Evolutionary conservation across 2,797 vertebrate genomes (phyloP), one percentile per base, ranked within the genome.

Genomic region (Sciaenops ocellatus): DNA sequence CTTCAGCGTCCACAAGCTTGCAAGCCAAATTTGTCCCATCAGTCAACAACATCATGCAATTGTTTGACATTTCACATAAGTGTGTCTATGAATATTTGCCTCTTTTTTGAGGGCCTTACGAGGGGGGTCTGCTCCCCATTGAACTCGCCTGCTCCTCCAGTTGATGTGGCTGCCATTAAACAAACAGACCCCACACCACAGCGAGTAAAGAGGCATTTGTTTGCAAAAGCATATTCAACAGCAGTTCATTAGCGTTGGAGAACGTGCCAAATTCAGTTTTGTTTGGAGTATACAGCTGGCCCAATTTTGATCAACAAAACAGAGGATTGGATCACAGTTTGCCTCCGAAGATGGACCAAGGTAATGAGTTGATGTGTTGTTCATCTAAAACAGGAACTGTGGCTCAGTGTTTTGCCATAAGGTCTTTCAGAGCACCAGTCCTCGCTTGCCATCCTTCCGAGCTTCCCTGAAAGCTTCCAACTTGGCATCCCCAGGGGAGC

Each of bases 401-500:
- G 66, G 56, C 55, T 69, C 69, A 78, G 5, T 46, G 47, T 44
- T 72, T 80, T 66, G 42, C 72, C 51, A 48, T 11, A 5, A 64
- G 57, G 57, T 59, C 34, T 76, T 48, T 69, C n/a, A 48, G 34
- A 1, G 60, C 28, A 69, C 44, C 47, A 24, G 41, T 66, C 44
- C 62, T 74, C 68, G 51, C 18, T 44, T 11, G 8, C 44, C 60
- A 70, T 65, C 76, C 59, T 44, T 26, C 18, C 1, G 8, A 82
- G 74, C 75, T 63, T 73, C 76, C 61, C 80, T 63, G 46, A 64
- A 28, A 70, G 76, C 78, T 60, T 84, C 55, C 34, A 48, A 66
- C 55, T 63, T 79, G 74, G 67, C 87, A 64, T 64, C 82, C 83
- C 85, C 88, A 51, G 54, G 85, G 88, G 89, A 84, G 83, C 87